Percentiles rank a stretch among this genome's conserved stretches.
Evolutionary conservation across 2,113 vertebrate genomes (phyloP).

Genomic region (Erythrolamprus reginae): DNA sequence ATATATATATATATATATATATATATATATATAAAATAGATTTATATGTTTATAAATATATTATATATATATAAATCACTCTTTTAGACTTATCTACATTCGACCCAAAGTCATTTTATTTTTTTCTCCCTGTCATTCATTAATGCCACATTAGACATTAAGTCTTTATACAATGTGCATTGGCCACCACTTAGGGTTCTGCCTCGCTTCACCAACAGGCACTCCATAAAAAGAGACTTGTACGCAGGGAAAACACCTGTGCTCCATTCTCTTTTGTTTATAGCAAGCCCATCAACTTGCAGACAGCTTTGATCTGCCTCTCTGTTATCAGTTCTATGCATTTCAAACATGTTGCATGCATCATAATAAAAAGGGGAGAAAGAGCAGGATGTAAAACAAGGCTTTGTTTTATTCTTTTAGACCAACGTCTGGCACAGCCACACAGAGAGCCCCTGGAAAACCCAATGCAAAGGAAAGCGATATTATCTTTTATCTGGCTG

Average conservation of each 20-base stretch:
- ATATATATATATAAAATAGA: too few species aligned
- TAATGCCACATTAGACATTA: not conserved
- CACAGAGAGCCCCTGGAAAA: slow-evolving; percentile 46
- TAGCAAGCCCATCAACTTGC: slow-evolving; percentile 42
- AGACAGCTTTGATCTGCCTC: slow-evolving; percentile 57
- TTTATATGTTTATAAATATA: too few species aligned
- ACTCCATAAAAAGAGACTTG: slow-evolving; percentile 11
- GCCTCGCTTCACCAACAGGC: not conserved
- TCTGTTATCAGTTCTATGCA: slow-evolving; percentile 41
- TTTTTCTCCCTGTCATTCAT: not conserved
- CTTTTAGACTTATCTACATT: not conserved
- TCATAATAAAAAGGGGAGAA: slow-evolving; percentile 33
- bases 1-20: too few species aligned
- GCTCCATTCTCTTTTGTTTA: slow-evolving; percentile 48
- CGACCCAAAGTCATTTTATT: fast-evolving
- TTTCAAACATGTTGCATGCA: slow-evolving; percentile 41
- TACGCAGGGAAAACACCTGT: slow-evolving; percentile 53
- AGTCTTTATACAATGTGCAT: fast-evolving
- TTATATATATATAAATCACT: not conserved
- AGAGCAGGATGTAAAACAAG: slow-evolving; percentile 15
- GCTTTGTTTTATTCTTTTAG: slow-evolving; percentile 49
- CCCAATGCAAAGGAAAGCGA: slow-evolving; percentile 31
- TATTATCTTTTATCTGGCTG: slow-evolving; percentile 15
- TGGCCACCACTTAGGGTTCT: not conserved
- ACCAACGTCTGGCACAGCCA: slow-evolving; percentile 27